Base-by-base conservation (phyloP, 2,888 invertebrate genomes). In the Eurytoma californica region DNA sequence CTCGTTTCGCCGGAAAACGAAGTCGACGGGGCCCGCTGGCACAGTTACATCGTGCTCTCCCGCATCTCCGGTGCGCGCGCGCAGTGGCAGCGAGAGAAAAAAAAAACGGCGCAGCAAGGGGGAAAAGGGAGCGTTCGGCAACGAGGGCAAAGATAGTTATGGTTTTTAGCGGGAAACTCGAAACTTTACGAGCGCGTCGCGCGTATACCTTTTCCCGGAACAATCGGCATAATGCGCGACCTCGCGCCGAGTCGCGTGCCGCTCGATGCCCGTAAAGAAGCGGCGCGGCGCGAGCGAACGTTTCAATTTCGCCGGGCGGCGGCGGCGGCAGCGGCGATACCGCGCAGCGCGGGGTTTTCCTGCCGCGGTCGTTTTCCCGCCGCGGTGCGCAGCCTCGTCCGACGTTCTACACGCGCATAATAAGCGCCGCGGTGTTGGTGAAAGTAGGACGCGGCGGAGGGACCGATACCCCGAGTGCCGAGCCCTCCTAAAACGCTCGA, bases 191-290 rank as follows among this genome's bases (percentile, higher is more conserved):
- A 78, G 73, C 65, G 30, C 49, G 47, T 55, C 28, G 72, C 55
- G 66, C 72, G 53, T 77, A 77, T 39, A 77, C 47, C 72, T 55
- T 72, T 78, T 78, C 78, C 73, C 63, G 73, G 79, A 79, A 79
- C 68, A 79, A 79, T 79, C 79, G 79, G 68, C 63, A 58, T 79
- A 79, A 79, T 79, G 63, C 28, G 79, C 69, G 79, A 79, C 73
- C 79, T 79, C 79, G 60, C 16, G 16, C 18, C 13, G 30, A 68
- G 68, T 72, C 61, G 78, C 72, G 72, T 70, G 67, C 67, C 72
- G 55, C 60, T 66, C 66, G 66, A 72, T 72, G 70, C 58, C 70
- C 60, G 49, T 70, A 70, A 70, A 60, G 58, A 70, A 60, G 16
- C 47, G 53, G 51, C 61, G 47, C 53, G 61, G 63, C 63, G 39